Base-by-base conservation (phyloP, 2,113 vertebrate genomes). In the Mormoops blainvillei region DNA sequence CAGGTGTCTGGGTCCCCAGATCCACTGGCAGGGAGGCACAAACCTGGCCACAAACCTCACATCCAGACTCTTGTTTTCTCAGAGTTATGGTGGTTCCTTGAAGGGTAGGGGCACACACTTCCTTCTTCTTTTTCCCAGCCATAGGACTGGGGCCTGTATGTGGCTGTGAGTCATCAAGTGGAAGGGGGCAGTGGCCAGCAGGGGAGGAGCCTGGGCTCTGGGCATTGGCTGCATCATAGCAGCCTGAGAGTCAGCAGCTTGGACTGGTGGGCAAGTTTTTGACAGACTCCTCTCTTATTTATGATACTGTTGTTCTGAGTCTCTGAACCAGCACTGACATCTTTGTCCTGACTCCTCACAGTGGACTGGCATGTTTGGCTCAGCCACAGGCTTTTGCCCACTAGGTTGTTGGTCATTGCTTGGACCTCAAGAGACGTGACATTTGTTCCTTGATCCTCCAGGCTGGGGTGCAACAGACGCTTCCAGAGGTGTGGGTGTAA, bases 181-280 rank as follows among this genome's bases (percentile, higher is more conserved):
- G 48, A 15, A 67, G 70, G 20, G n/a, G 38, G 50, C 16, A 43
- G 48, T 7, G 61, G 41, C 48, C 12, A 28, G 48, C 3, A 2
- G 7, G 4, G 4, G 14, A 52, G 28, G 22, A 36, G 36, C 4
- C 45, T 54, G 81, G 81, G 45, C 9, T 13, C 68, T 15, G 33
- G 63, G 19, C 36, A 41, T 19, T 81, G 54, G 54, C 41, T 5
- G 5, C 2, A 2, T 38, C 54, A 20, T 61, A 19, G 26, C 26
- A 82, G 80, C 20, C 56, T 43, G 28, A 52, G 43, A 2, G 52
- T 61, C 81, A 74, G 45, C 20, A 6, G 45, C 45, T 65, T 11
- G 10, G 43, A 12, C 14, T 4, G 48, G 52, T 22, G 33, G 41
- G 24, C 2, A 5, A 3, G 56, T 26, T 7, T 3, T 0, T 8